Conservation (phyloP, 2,113 vertebrate genomes). For the Toxotes jaculatrix region DNA sequence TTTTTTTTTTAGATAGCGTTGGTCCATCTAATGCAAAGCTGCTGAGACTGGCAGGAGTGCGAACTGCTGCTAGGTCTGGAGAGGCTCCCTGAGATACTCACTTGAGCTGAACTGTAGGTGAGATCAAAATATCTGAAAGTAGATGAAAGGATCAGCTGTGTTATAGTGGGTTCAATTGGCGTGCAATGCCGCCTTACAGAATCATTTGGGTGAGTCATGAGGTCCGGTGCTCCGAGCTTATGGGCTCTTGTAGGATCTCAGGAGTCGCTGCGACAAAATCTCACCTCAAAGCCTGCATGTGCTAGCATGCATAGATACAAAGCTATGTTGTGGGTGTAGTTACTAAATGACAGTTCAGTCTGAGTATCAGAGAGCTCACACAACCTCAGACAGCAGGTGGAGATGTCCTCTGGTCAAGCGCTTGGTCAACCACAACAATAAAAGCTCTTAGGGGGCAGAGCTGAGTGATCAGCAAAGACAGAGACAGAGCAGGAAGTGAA, state of each 20-base stretch:
- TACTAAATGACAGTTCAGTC: conserved; percentile 24
- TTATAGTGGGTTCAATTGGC: conserved; percentile 8
- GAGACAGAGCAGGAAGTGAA: neutral
- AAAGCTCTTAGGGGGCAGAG: conserved; percentile 11
- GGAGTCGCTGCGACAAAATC: conserved; percentile 35
- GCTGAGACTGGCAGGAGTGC: conserved; percentile 16
- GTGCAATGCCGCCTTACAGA: conserved; percentile 24
- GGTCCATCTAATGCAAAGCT: conserved; percentile 31
- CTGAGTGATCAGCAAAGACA: conserved; percentile 16
- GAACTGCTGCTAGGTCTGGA: conserved; percentile 30
- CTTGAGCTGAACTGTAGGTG: conserved; percentile 54
- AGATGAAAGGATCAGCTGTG: conserved; percentile 65
- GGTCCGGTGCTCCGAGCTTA: conserved; percentile 35
- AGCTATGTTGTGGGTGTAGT: neutral
- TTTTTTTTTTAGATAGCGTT: conserved; percentile 16
- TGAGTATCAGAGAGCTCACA: conserved; percentile 1
- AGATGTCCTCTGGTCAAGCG: conserved; percentile 25
- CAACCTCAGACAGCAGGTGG: neutral
- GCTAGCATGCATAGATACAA: neutral
- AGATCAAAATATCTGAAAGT: conserved; percentile 59
- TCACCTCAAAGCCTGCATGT: conserved; percentile 15
- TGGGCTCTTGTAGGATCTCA: conserved; percentile 49
- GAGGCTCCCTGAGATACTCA: conserved; percentile 29
- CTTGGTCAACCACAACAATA: conserved; percentile 7
- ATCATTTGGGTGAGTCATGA: conserved; percentile 49